A percentile compares a stretch with the other conserved stretches of the same genome.
These are phyloP conservation scores for Bellardia pandia DNA, from an alignment of 2,888 invertebrate species.

Conservation along the genomic window DNA sequence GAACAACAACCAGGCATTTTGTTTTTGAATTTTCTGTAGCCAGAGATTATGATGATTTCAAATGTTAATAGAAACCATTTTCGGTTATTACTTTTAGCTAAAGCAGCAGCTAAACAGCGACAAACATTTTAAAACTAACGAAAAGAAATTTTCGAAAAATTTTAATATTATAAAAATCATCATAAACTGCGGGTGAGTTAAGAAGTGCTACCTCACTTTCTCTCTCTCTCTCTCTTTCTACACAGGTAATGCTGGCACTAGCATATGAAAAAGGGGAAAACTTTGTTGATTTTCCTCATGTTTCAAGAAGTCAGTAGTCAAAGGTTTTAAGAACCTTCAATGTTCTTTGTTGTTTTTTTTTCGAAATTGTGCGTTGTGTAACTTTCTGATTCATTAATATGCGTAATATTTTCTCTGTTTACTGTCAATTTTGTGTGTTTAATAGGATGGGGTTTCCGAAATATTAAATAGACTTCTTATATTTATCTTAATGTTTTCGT, in stretches of 20 bases:
- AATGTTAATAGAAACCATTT: constrained; percentile 68
- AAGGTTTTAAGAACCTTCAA: not conserved
- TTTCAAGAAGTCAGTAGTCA: not conserved
- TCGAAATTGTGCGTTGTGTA: not conserved
- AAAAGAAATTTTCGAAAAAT: constrained; percentile 78
- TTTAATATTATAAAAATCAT: constrained; percentile 83
- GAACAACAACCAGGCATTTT: constrained; percentile 26
- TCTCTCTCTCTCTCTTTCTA: not conserved
- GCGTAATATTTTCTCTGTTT: constrained; percentile 51
- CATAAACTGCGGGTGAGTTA: constrained; percentile 83
- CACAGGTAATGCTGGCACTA: not conserved
- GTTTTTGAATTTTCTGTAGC: constrained; percentile 40
- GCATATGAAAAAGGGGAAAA: not conserved
- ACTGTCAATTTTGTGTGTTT: constrained; percentile 44
- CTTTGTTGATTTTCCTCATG: not conserved
- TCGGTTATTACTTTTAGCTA: constrained; percentile 56
- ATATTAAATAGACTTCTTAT: constrained; percentile 17
- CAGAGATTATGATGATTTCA: constrained; percentile 61
- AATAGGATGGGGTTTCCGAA: not conserved
- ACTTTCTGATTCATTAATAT: constrained; percentile 57
- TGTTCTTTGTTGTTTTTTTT: not conserved
- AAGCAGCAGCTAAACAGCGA: not conserved
- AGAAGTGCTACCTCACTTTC: constrained; percentile 76
- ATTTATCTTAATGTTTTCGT: constrained; percentile 4
- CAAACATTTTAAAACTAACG: not conserved